phyloP scores from a whole-genome alignment of 2,113 vertebrate genomes.

The Gasterosteus nipponicus region DNA sequence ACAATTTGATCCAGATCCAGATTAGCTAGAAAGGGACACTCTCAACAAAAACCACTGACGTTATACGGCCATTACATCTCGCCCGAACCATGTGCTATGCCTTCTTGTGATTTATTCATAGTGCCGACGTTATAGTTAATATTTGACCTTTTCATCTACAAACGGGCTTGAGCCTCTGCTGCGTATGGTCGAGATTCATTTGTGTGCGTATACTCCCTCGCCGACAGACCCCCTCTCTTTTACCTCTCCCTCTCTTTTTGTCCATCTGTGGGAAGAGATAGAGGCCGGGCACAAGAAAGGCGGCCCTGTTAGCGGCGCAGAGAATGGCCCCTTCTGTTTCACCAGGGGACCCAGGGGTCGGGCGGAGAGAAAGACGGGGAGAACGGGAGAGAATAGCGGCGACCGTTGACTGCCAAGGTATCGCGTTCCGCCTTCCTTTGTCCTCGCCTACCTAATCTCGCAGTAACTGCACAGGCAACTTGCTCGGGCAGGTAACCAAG shows the following conservation, averaged over 20 bases:
- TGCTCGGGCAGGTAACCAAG: constrained; percentile 77
- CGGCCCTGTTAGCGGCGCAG: constrained; percentile 73
- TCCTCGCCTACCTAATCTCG: constrained; percentile 59
- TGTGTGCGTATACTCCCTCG: constrained; percentile 6
- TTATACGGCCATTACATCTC: background rate
- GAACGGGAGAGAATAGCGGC: constrained; percentile 35
- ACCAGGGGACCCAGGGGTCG: constrained; percentile 45
- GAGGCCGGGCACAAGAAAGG: constrained; percentile 75
- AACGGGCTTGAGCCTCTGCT: background rate
- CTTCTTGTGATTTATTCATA: background rate
- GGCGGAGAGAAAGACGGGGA: constrained; percentile 28
- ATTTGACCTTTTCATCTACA: background rate
- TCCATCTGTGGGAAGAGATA: constrained; percentile 66
- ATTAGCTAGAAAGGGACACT: background rate
- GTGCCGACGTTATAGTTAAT: background rate
- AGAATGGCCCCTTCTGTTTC: constrained; percentile 81
- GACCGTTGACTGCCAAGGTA: constrained; percentile 71
- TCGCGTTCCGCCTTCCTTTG: constrained; percentile 65
- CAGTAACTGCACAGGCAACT: constrained; percentile 47
- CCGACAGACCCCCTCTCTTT: constrained; percentile 35
- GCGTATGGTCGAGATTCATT: constrained; percentile 18
- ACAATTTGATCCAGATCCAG: constrained; percentile 4
- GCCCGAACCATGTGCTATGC: background rate
- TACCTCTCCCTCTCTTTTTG: constrained; percentile 47
- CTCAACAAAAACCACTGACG: background rate